Base-by-base conservation (phyloP, 2,113 vertebrate genomes). In the Macroglossus sobrinus region DNA sequence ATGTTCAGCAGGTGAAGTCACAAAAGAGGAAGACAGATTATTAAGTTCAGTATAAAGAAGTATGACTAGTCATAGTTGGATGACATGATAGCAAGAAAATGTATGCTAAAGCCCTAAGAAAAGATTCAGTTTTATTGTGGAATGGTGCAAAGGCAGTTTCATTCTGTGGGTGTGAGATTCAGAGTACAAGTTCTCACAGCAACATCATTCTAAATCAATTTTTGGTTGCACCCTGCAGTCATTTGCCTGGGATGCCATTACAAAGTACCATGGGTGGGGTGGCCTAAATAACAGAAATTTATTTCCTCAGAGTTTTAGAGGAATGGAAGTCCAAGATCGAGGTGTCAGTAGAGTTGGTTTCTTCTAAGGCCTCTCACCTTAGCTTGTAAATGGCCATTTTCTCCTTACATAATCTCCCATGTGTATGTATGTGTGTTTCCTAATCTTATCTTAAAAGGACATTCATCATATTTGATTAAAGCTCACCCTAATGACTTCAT, bases 21-120 rank as follows among this genome's bases (percentile, higher is more conserved):
- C 74, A 68, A 90, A 92, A 92, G 47, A 43, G 7, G 74, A 93
- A 84, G 96, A 85, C 89, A 91, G 90, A 85, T 95, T 57, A 94
- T 53, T 64, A 95, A 72, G 35, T 85, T 63, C 68, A n/a, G 45
- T 30, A 64, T 43, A 68, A 79, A 91, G 94, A 91, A 86, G 24
- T 40, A 84, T 45, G 30, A 28, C 47, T 71, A 72, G 33, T 59
- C 84, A 14, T 24, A 9, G 13, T 14, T 26, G 19, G 64, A 33
- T 82, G 72, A 45, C 28, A 24, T 7, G 33, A 84, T 11, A 0
- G n/a, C 63, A 74, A 81, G 75, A 38, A 72, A 72, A 68, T n/a
- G 2, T 35, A 18, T 30, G 33, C 19, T 9, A 26, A 53, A 93
- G 16, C 45, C 79, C 19, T 5, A 50, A 43, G 71, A 7, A 59